Conservation (phyloP, 2,797 vertebrate species). For the Galagoides demidoff region DNA sequence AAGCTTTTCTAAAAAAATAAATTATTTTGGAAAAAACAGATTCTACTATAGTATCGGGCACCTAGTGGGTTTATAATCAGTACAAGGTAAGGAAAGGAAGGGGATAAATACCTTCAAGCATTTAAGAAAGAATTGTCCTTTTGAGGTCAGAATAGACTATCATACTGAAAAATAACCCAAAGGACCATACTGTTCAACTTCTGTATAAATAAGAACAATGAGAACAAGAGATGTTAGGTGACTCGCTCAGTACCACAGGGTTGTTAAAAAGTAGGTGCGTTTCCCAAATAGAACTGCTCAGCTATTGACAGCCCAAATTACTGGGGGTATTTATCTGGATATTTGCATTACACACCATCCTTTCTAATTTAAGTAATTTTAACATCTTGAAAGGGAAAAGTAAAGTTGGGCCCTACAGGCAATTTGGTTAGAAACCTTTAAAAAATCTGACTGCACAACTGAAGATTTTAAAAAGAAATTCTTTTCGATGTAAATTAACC, state of each 20-base stretch:
- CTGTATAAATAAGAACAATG: not conserved
- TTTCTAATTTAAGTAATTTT: conserved; percentile 8
- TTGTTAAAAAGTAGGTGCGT: not conserved
- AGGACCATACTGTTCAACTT: not conserved
- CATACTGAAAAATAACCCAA: not conserved
- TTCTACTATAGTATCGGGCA: not conserved
- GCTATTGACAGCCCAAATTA: not conserved
- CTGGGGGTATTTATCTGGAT: not conserved
- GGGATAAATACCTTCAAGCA: not conserved
- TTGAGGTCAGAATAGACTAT: not conserved
- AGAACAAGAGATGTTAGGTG: not conserved
- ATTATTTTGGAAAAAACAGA: not conserved
- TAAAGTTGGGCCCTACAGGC: not conserved
- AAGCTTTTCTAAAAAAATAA: conserved; percentile 12
- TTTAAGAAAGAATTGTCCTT: not conserved
- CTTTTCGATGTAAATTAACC: not conserved
- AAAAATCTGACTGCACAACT: not conserved
- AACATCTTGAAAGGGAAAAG: not conserved
- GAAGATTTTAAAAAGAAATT: not conserved
- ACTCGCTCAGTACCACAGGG: not conserved
- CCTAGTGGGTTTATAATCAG: not conserved
- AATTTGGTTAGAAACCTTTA: conserved; percentile 3
- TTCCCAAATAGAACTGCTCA: not conserved
- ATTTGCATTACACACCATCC: not conserved
- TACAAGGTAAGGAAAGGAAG: not conserved